A percentile compares a stretch with the other conserved stretches of the same genome.
Conservation (phyloP, 2,797 vertebrate genomes). For the Tapera naevia region DNA sequence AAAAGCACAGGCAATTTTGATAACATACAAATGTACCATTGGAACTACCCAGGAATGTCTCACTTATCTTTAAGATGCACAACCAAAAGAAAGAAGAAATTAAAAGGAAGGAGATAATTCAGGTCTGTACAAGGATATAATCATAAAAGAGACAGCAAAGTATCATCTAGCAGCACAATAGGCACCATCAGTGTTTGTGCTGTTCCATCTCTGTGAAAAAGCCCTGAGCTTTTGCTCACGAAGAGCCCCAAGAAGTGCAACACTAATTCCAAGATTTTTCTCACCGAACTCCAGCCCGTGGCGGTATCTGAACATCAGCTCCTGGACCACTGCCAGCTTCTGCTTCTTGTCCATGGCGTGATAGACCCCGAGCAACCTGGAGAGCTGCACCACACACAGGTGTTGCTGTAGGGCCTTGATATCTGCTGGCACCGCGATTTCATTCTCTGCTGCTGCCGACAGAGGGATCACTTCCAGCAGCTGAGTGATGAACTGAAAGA, state of each 20-base stretch:
- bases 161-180: fast-evolving
- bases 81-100: not conserved
- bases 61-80: not conserved
- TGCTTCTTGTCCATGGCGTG: slow-evolving; percentile 81
- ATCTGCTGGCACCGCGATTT: slow-evolving; percentile 83
- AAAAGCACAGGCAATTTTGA: not conserved
- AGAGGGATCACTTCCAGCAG: slow-evolving; percentile 87
- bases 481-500: slow-evolving; percentile 87
- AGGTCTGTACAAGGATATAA: not conserved
- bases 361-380: slow-evolving; percentile 88
- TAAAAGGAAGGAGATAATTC: not conserved
- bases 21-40: not conserved
- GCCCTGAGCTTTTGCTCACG: not conserved
- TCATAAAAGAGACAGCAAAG: not conserved
- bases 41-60: not conserved
- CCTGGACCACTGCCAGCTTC: slow-evolving; percentile 83
- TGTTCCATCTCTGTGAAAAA: not conserved
- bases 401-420: slow-evolving; percentile 91
- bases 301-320: slow-evolving; percentile 89
- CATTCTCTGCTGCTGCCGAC: slow-evolving; percentile 73
- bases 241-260: not conserved
- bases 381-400: slow-evolving; percentile 90
- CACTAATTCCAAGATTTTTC: not conserved
- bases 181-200: not conserved
- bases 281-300: slow-evolving; percentile 93